Conservation (phyloP, 1,140 invertebrate species). For the Melitaea cinxia region DNA sequence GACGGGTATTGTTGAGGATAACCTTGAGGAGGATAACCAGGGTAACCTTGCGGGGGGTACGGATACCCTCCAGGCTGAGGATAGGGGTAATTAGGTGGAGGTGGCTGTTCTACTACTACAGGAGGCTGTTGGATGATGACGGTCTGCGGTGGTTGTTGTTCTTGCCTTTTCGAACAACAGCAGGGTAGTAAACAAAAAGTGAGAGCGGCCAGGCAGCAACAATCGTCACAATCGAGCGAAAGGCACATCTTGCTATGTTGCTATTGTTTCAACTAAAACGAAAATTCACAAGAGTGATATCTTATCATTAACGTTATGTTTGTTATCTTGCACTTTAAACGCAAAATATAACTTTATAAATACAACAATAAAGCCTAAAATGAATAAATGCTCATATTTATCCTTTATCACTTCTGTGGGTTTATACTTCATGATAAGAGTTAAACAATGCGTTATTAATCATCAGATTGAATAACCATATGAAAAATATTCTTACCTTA, state of each 20-base stretch:
- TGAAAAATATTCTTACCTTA: neutral
- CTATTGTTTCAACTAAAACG: conserved; percentile 57
- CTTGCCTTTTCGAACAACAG: conserved; percentile 69
- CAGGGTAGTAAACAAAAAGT: conserved; percentile 71
- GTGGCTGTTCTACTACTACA: conserved; percentile 55
- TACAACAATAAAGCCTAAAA: conserved; percentile 24
- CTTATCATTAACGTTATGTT: conserved; percentile 33
- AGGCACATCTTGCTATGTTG: conserved; percentile 58
- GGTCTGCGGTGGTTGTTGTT: conserved; percentile 58
- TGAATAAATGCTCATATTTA: conserved; percentile 4
- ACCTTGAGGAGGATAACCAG: no score
- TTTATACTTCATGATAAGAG: conserved; percentile 43
- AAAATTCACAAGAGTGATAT: conserved; percentile 23
- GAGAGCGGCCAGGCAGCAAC: conserved; percentile 68
- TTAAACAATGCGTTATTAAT: conserved; percentile 26
- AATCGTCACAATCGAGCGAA: conserved; percentile 66
- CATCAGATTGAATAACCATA: neutral
- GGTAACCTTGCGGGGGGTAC: conserved; percentile 39
- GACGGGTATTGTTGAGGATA: conserved; percentile 12
- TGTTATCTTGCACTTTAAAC: neutral
- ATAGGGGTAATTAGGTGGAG: conserved; percentile 55
- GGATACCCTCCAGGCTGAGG: conserved; percentile 56
- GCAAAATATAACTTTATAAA: conserved; percentile 32
- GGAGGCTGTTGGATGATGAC: conserved; percentile 66
- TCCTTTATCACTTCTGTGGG: conserved; percentile 22